Conservation (phyloP, 92 coral and sea anemone genomes). For the Phymanthus crucifer region DNA sequence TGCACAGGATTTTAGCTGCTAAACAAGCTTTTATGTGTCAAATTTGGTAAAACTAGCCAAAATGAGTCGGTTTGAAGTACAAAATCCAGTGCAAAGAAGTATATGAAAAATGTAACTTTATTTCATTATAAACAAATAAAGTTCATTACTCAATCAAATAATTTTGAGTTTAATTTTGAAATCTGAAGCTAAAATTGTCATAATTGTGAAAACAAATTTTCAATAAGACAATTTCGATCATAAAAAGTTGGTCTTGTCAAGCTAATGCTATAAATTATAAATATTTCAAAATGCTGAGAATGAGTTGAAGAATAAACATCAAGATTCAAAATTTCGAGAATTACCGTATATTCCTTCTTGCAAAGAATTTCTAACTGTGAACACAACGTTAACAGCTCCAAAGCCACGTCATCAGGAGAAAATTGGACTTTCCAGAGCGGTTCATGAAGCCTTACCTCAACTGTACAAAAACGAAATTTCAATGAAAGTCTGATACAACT, state of each 20-base stretch:
- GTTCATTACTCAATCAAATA: no score
- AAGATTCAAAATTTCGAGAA: background rate
- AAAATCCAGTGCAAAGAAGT: no score
- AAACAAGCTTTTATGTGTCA: no score
- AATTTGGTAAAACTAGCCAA: no score
- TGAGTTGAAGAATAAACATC: background rate
- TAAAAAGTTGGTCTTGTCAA: background rate
- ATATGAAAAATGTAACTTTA: no score
- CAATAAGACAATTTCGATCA: background rate
- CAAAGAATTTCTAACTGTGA: constrained; percentile 95
- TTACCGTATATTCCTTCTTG: constrained; percentile 82
- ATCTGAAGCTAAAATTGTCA: no score
- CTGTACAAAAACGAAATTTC: constrained; percentile 31
- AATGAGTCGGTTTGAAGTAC: no score
- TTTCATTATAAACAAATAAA: no score
- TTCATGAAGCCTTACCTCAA: constrained; percentile 91
- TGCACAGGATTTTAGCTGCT: no score
- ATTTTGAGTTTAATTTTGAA: no score
- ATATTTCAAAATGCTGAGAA: background rate
- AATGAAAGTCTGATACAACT: background rate
- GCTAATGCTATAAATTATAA: background rate
- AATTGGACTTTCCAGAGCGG: constrained; percentile 96
- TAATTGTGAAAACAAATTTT: no score
- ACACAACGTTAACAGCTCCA: constrained; percentile 84
- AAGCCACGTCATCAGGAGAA: constrained; percentile 91